phyloP scores from a whole-genome alignment of 1,140 invertebrate genomes.

The Coenobita brevimanus region DNA sequence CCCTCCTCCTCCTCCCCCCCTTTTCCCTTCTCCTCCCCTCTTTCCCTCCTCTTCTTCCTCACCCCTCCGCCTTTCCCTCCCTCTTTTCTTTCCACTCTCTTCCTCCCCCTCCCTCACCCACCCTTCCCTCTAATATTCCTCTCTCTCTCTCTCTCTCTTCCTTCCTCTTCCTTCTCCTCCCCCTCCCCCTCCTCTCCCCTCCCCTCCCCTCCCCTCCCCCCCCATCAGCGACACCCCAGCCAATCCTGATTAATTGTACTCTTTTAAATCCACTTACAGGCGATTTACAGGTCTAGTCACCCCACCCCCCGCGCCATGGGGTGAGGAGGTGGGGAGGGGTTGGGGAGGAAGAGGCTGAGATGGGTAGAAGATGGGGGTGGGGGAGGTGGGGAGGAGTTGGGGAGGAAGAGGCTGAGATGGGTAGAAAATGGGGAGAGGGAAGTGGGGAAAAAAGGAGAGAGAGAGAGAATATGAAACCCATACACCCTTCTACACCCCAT shows the following conservation, averaged over 20 bases:
- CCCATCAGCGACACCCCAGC: constrained; percentile 20
- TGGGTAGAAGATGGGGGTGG: background rate
- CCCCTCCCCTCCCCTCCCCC: too few relatives aligned
- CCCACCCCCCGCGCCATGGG: background rate
- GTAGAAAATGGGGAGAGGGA: too few relatives aligned
- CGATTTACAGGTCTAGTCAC: background rate
- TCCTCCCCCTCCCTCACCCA: background rate
- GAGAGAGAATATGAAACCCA: too few relatives aligned
- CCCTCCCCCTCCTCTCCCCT: too few relatives aligned
- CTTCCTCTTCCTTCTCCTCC: background rate
- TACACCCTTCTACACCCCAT: too few relatives aligned
- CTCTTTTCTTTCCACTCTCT: background rate
- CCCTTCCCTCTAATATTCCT: background rate
- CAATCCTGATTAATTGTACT: constrained; percentile 35
- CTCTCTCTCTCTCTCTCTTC: background rate
- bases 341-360: background rate
- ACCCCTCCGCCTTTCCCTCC: background rate
- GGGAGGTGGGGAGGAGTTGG: too few relatives aligned
- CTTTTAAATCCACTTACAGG: constrained; percentile 34
- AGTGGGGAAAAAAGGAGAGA: too few relatives aligned
- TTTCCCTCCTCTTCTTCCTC: background rate
- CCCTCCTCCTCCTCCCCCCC: background rate
- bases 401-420: too few relatives aligned
- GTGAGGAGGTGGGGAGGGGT: background rate
- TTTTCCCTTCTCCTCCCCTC: background rate